phyloP scores from a whole-genome alignment of 2,113 vertebrate genomes.

The Xiphophorus hellerii region DNA sequence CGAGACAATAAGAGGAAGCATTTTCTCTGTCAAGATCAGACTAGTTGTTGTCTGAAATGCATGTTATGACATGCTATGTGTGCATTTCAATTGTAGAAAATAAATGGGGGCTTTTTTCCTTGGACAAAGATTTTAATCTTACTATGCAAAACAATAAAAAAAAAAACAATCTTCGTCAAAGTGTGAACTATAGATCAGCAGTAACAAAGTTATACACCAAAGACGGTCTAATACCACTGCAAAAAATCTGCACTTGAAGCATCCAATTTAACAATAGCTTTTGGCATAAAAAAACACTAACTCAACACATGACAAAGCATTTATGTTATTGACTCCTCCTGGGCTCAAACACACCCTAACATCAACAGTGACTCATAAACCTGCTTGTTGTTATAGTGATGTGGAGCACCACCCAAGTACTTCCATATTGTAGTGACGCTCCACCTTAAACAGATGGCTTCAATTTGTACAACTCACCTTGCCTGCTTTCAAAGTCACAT shows the following conservation, averaged over 20 bases:
- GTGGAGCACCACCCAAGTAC: conserved; percentile 23
- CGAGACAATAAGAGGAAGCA: conserved; percentile 5
- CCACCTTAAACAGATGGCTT: conserved; percentile 15
- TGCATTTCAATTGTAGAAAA: neutral
- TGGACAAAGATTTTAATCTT: conserved; percentile 25
- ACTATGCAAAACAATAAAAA: conserved; percentile 18
- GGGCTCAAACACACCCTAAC: conserved; percentile 27
- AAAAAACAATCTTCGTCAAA: neutral
- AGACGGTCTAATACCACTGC: neutral
- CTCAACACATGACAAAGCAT: neutral
- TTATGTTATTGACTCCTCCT: neutral
- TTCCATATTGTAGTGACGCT: conserved; percentile 26
- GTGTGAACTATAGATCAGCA: conserved; percentile 4
- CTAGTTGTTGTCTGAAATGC: neutral
- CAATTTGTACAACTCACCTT: conserved; percentile 12
- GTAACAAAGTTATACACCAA: neutral
- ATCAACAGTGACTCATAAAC: conserved; percentile 62
- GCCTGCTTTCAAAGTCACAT: neutral
- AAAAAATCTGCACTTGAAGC: conserved; percentile 18
- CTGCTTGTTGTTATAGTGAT: conserved; percentile 34
- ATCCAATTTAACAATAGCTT: neutral
- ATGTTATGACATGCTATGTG: conserved; percentile 6
- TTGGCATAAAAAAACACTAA: neutral
- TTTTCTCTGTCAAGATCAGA: conserved; percentile 8
- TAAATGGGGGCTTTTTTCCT: conserved; percentile 26